Evolutionary conservation across 2,113 vertebrate species (phyloP), one percentile per base, ranked within the genome.

Genomic region (Psilopsiagon aurifrons): DNA sequence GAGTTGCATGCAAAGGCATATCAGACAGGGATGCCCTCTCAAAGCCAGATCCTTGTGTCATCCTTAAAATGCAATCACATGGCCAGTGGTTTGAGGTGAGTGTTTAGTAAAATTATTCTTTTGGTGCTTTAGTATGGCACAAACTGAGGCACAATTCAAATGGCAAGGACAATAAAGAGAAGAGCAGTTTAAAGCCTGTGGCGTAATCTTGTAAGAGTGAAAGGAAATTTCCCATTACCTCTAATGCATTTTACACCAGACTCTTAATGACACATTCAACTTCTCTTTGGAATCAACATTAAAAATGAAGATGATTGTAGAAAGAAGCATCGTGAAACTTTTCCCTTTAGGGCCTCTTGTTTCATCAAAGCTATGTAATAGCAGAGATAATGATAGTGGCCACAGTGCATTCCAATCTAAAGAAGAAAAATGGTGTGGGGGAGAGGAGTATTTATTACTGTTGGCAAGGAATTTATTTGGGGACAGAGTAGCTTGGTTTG

Each of bases 71-170:
- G 99, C 98, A 99, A 97, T 99, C 99, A 0, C 99, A 99, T 0
- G 99, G 99, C 23, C 99, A 99, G 93, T 99, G 99, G 99, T 98
- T 99, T 74, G 99, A 99, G 99, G 99, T 99, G 97, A 96, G 98
- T 87, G 27, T 71, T 91, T 80, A 44, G 39, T 17, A 31, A 80
- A 75, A 73, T 54, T 2, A 51, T 82, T 80, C 27, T 80, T 77
- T 31, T 92, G 39, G 17, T 41, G 10, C 47, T 64, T 91, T 24
- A 15, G 18, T 22, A 19, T 4, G 27, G 39, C 54, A 41, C 17
- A 54, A 90, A 52, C 5, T 27, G 73, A 81, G 29, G 54, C 33
- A 78, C 86, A 92, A 60, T 35, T 79, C 66, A 64, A 75, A 39
- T 9, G n/a, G 41, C 13, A 28, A 31, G 31, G 71, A 17, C 24